These are phyloP conservation scores for Epirrhoe alternata DNA, from an alignment of 2,888 invertebrate species.

Conservation along the genomic window DNA sequence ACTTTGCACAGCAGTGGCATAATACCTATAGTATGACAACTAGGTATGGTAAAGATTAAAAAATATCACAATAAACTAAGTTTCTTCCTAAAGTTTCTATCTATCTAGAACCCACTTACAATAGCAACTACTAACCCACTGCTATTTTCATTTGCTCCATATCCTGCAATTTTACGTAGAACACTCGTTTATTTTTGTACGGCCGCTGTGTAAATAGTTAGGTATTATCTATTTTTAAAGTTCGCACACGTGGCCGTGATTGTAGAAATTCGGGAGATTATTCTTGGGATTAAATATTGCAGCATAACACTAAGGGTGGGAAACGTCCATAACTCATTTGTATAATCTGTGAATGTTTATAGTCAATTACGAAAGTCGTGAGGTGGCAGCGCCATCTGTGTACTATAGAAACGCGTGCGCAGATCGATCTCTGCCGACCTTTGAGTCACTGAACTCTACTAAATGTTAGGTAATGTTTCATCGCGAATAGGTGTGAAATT, in stretches of 20 bases:
- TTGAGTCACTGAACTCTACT: slow-evolving; percentile 61
- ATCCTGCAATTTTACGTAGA: slow-evolving; percentile 51
- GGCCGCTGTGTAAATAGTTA: slow-evolving; percentile 52
- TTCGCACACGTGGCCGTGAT: slow-evolving; percentile 66
- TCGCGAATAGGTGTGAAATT: slow-evolving; percentile 42
- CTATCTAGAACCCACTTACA: background rate
- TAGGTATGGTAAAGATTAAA: too few relatives aligned
- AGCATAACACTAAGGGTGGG: slow-evolving; percentile 48
- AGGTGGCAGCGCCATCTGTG: slow-evolving; percentile 52
- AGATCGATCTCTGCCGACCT: slow-evolving; percentile 60
- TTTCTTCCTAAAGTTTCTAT: background rate
- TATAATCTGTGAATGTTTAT: slow-evolving; percentile 53
- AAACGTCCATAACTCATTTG: slow-evolving; percentile 54
- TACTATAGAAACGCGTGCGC: slow-evolving; percentile 54
- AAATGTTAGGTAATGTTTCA: slow-evolving; percentile 50
- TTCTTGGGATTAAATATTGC: slow-evolving; percentile 59
- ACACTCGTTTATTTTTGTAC: slow-evolving; percentile 57
- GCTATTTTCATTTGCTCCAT: slow-evolving; percentile 33
- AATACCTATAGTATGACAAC: too few relatives aligned
- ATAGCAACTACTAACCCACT: slow-evolving; percentile 25
- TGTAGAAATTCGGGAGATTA: slow-evolving; percentile 49
- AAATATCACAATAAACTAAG: too few relatives aligned
- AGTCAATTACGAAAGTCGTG: slow-evolving; percentile 48
- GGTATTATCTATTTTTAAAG: slow-evolving; percentile 59
- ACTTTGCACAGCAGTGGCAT: too few relatives aligned